Base-by-base conservation (phyloP, 2,888 invertebrate species). In the Diarsia dahlii region DNA sequence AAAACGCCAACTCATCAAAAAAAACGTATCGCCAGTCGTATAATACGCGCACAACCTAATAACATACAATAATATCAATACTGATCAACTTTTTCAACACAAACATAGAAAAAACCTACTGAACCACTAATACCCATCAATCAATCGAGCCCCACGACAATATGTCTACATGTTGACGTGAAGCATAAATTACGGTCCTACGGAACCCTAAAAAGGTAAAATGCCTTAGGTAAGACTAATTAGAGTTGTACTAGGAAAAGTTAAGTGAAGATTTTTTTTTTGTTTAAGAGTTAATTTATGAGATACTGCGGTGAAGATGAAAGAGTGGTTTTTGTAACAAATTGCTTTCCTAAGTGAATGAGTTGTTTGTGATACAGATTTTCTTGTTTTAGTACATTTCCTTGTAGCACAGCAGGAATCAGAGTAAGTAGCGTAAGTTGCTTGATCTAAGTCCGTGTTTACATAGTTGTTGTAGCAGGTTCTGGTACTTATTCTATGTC, bases 141-240 rank as follows among this genome's bases (percentile, higher is more conserved):
- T 91, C 91, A 90, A 89, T 87, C 87, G 62, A 78, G 73, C 66
- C 64, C 80, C 74, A 62, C 81, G 84, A 90, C 88, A 88, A 90
- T 90, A 90, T 90, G 91, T 91, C 90, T 80, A 74, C 74, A 73
- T 77, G 76, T 73, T 82, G 90, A 87, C 88, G 83, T 72, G 45
- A 46, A 73, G 81, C 81, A 87, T 88, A 88, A 89, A 82, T 85
- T 85, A 89, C 76, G 58, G 54, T 45, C 28, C 66, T 56, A 48
- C 23, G 62, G 70, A 77, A 71, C 77, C 85, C 85, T 83, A 87
- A 87, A 84, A 88, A 76, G 90, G 89, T 58, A 88, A 87, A 84
- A 88, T 87, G 80, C 67, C 82, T 82, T 84, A 78, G 64, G 67
- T 78, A 87, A 84, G 80, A 81, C 81, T 85, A 87, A 87, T 87